Evolutionary conservation across 2,797 vertebrate species (phyloP), one percentile per base, ranked within the genome.

Genomic region (Halcyon chelicuti): DNA sequence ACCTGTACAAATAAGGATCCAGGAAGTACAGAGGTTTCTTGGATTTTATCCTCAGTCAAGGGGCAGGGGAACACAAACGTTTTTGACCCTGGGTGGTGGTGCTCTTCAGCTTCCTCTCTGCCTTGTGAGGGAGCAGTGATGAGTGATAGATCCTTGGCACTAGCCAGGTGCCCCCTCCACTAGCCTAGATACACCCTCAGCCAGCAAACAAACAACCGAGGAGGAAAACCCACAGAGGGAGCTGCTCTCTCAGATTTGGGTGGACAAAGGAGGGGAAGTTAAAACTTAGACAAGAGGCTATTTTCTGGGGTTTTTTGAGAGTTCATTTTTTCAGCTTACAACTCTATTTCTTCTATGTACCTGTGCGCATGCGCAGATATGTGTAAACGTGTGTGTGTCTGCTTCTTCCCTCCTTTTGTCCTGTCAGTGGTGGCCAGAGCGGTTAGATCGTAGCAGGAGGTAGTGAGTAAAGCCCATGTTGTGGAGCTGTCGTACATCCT

Each of bases 241-340:
- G 77, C 94, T 96, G 85, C 94, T 93, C 94, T 97, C 88, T 88
- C 83, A 95, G 81, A 84, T 94, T 96, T 97, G 86, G 79, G 80
- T 93, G 81, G 93, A 94, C 78, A 89, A 72, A 90, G 29, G 66
- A 94, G 76, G 70, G 62, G 83, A 96, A 89, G 78, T 90, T 91
- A 63, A 83, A 94, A 84, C 78, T 88, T 68, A 25, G 22, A 54
- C 13, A 7, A 76, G 66, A 95, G 54, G 42, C 28, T 86, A 42
- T 25, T 54, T 25, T 63, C 81, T 86, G 44, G 9, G 44, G 5
- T 44, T 44, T 86, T 83, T 58, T 47, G 42, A 93, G 76, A 52
- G 31, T 66, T 88, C 2, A 4, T 75, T 78, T 74, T 84, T 84
- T 67, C 79, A 70, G 37, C 54, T 77, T 5, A 1, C 58, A 44